These are phyloP conservation scores for Eumerus sabulonum DNA, from an alignment of 2,888 invertebrate genomes.

Conservation along the genomic window DNA sequence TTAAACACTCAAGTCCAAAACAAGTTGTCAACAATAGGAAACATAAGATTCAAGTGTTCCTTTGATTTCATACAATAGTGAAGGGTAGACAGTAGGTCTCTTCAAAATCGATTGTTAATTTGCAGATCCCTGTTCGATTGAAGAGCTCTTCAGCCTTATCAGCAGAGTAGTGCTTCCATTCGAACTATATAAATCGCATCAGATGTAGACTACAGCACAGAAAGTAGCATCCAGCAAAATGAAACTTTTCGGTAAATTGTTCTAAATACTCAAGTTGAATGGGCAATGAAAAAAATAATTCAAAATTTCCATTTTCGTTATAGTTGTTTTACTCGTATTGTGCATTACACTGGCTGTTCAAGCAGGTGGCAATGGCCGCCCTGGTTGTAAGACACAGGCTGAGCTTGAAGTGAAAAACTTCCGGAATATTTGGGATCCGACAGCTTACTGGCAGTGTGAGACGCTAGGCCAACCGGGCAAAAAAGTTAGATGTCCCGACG, in stretches of 20 bases:
- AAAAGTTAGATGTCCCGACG: neutral
- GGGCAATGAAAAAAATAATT: too few relatives aligned
- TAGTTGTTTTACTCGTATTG: slow-evolving; percentile 13
- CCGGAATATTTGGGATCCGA: slow-evolving; percentile 33
- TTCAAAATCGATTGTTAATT: too few relatives aligned
- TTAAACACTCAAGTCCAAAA: too few relatives aligned
- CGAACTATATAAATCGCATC: too few relatives aligned
- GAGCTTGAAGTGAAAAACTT: slow-evolving; percentile 12
- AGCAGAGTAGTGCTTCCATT: neutral
- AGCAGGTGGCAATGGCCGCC: slow-evolving; percentile 9
- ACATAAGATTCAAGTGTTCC: too few relatives aligned
- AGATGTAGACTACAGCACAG: too few relatives aligned
- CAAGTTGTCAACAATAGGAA: too few relatives aligned
- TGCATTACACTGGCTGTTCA: slow-evolving; percentile 1
- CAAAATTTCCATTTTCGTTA: too few relatives aligned
- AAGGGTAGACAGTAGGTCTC: too few relatives aligned
- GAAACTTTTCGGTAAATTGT: slow-evolving; percentile 1
- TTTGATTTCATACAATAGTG: too few relatives aligned
- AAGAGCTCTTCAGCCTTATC: slow-evolving; percentile 24
- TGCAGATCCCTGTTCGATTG: neutral
- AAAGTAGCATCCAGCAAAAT: neutral
- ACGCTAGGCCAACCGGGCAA: slow-evolving; percentile 5
- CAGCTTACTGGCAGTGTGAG: slow-evolving; percentile 29
- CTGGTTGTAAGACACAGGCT: slow-evolving; percentile 31
- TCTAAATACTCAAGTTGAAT: neutral